Evolutionary conservation across 2,797 vertebrate species (phyloP).

Genomic region (Gambusia yucatana): DNA sequence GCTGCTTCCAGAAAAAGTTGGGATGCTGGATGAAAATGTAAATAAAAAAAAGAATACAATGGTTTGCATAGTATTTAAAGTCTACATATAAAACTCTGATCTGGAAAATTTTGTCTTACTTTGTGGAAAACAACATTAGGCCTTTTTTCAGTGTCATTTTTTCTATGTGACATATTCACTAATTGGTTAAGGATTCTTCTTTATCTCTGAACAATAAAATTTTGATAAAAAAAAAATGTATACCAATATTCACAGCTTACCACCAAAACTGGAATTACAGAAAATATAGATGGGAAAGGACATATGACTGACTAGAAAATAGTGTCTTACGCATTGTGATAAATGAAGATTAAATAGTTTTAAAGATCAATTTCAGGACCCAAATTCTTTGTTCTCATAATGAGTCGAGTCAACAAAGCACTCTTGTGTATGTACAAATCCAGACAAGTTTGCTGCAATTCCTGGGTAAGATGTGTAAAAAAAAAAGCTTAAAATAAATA

Average conservation of each 20-base stretch:
- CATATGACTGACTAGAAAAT: background rate
- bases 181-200: background rate
- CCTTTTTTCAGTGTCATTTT: background rate
- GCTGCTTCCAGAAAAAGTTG: conserved; percentile 17
- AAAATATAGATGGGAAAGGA: background rate
- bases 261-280: background rate
- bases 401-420: background rate
- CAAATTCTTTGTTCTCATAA: background rate
- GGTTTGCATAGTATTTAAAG: conserved; percentile 13
- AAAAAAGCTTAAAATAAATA: background rate
- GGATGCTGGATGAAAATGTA: conserved; percentile 2
- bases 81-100: conserved; percentile 4
- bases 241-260: background rate
- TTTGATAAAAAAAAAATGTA: background rate
- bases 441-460: background rate
- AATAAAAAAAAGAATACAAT: conserved; percentile 15
- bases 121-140: background rate
- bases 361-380: background rate
- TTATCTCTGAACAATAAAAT: background rate
- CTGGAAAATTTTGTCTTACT: background rate
- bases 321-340: background rate
- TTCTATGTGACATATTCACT: background rate
- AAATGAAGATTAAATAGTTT: background rate
- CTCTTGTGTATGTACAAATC: background rate
- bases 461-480: background rate